phyloP scores from a whole-genome alignment of 92 coral and sea anemone genomes.

The Heliopora coerulea region DNA sequence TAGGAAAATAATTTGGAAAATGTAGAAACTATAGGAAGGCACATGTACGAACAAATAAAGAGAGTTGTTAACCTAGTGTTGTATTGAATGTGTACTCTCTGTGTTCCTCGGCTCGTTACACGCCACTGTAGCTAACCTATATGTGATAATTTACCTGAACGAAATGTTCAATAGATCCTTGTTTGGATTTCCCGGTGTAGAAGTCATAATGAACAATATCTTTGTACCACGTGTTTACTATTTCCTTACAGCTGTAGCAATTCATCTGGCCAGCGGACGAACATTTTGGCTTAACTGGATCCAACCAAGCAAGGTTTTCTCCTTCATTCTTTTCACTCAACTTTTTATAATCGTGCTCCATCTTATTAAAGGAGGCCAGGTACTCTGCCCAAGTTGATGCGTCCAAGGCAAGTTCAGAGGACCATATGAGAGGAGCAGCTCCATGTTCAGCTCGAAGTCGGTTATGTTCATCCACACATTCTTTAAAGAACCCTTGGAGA shows the following conservation, averaged over 20 bases:
- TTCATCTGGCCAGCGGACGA: conserved; percentile 47
- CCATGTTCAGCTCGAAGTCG: conserved; percentile 68
- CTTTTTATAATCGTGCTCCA: conserved; percentile 64
- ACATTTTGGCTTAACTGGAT: conserved; percentile 76
- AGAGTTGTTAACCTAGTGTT: too few species aligned
- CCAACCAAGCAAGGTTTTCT: conserved; percentile 82
- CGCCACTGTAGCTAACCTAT: too few species aligned
- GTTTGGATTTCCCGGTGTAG: conserved; percentile 53
- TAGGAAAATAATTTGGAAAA: too few species aligned
- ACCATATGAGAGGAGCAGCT: conserved; percentile 73
- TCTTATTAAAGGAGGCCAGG: conserved; percentile 62
- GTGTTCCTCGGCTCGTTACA: too few species aligned
- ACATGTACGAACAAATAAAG: too few species aligned
- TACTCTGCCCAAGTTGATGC: conserved; percentile 89
- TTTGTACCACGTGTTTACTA: conserved; percentile 79
- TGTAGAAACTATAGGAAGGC: too few species aligned
- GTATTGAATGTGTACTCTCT: too few species aligned
- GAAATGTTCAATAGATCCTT: conserved; percentile 65
- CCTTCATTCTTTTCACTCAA: conserved; percentile 63
- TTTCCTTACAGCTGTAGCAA: conserved; percentile 69
- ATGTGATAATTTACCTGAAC: conserved; percentile 75
- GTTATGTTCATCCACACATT: conserved; percentile 79
- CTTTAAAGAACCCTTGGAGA: conserved; percentile 33
- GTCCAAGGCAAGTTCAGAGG: conserved; percentile 64
- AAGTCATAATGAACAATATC: conserved; percentile 69